Evolutionary conservation across 2,888 invertebrate genomes (phyloP).

Genomic region (Pharmacophagus antenor): DNA sequence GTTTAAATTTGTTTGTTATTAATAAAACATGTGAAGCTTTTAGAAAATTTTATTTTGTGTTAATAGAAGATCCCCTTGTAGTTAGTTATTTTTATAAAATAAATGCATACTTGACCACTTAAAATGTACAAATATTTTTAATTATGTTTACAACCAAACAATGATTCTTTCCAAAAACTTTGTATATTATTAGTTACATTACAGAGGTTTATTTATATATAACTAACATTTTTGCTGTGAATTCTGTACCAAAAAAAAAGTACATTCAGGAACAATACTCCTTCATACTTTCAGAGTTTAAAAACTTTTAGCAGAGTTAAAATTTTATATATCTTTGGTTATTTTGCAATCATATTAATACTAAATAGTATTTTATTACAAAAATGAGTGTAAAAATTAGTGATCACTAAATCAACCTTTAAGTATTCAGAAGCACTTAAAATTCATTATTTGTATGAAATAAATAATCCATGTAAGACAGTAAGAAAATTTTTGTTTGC

Average conservation of each 20-base stretch:
- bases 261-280: constrained; percentile 2
- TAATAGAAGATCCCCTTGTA: constrained; percentile 8
- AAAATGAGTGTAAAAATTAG: not conserved
- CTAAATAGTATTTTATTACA: too few species aligned
- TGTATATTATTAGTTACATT: not conserved
- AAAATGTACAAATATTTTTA: constrained; percentile 17
- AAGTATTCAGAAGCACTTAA: constrained; percentile 9
- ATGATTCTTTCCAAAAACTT: not conserved
- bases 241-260: not conserved
- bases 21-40: constrained; percentile 14
- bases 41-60: constrained; percentile 13
- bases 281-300: not conserved
- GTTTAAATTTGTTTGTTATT: not conserved
- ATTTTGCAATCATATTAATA: not conserved
- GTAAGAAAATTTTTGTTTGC: not conserved
- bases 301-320: not conserved
- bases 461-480: constrained; percentile 1
- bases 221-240: not conserved
- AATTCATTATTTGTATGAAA: constrained; percentile 3
- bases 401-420: not conserved
- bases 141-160: not conserved
- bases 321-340: not conserved
- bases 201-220: not conserved
- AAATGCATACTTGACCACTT: constrained; percentile 11
- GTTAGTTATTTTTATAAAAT: constrained; percentile 15